Conservation (phyloP, 2,888 invertebrate genomes). For the Ischnus inquisitorius region DNA sequence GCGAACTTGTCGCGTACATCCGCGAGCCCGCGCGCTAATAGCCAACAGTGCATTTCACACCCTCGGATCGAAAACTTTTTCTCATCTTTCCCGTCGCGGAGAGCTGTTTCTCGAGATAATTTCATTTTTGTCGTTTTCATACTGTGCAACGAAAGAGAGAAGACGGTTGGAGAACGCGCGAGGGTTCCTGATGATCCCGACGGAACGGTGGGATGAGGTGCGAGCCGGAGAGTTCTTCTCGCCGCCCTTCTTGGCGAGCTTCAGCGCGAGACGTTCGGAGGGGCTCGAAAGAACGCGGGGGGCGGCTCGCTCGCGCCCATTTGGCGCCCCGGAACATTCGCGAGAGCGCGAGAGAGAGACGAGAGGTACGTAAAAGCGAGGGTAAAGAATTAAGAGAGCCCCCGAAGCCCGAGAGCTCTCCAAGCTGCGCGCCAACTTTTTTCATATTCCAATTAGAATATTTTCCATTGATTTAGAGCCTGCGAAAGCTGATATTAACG, state of each 20-base stretch:
- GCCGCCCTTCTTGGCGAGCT: constrained; percentile 53
- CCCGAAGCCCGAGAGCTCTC: constrained; percentile 19
- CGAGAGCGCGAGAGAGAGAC: constrained; percentile 19
- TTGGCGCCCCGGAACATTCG: constrained; percentile 51
- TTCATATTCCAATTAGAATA: constrained; percentile 85
- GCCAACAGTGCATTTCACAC: constrained; percentile 28
- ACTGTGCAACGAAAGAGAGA: neutral
- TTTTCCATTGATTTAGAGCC: constrained; percentile 85
- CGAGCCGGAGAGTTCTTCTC: constrained; percentile 38
- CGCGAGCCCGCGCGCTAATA: constrained; percentile 16
- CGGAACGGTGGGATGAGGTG: constrained; percentile 31
- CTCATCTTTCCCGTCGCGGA: constrained; percentile 75
- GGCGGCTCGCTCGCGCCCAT: constrained; percentile 45
- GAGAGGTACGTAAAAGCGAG: constrained; percentile 21
- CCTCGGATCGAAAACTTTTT: constrained; percentile 75
- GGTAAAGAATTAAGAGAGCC: constrained; percentile 64
- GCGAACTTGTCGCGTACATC: neutral
- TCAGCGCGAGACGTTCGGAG: neutral
- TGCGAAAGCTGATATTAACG: constrained; percentile 84
- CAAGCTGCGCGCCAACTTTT: constrained; percentile 82
- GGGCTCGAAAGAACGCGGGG: constrained; percentile 24
- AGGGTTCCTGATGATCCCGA: constrained; percentile 24
- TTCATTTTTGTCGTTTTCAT: constrained; percentile 79
- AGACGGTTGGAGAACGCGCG: neutral
- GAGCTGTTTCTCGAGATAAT: constrained; percentile 73